These are phyloP conservation scores for Lutjanus argentimaculatus DNA, from an alignment of 2,797 vertebrate genomes.

Conservation along the genomic window DNA sequence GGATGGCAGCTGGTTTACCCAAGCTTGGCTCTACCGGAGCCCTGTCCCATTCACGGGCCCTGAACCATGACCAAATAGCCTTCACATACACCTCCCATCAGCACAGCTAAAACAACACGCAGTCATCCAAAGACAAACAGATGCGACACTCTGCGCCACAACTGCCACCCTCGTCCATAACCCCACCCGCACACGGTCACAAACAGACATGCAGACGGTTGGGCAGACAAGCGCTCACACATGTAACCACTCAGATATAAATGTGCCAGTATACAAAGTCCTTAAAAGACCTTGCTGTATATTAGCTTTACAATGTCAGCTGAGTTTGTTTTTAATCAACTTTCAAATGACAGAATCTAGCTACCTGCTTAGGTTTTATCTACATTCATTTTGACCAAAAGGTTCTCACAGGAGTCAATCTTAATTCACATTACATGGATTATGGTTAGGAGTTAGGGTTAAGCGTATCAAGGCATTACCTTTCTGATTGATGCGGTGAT, in stretches of 20 bases:
- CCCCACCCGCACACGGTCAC: constrained; percentile 12
- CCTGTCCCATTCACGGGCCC: constrained; percentile 71
- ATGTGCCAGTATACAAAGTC: not conserved
- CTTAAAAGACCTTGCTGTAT: constrained; percentile 4
- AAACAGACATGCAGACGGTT: constrained; percentile 22
- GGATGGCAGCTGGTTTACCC: constrained; percentile 77
- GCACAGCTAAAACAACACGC: constrained; percentile 84
- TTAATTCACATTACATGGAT: not conserved
- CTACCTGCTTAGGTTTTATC: not conserved
- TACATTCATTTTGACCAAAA: not conserved
- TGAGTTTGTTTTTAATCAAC: not conserved
- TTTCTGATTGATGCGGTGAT: constrained; percentile 8
- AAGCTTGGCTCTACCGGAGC: constrained; percentile 66
- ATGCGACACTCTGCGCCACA: constrained; percentile 66
- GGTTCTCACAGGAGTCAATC: not conserved
- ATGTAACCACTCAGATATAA: constrained; percentile 32
- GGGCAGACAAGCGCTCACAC: not conserved
- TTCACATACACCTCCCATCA: constrained; percentile 78
- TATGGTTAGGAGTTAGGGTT: too few relatives aligned
- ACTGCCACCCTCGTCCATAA: constrained; percentile 48
- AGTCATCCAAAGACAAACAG: constrained; percentile 81
- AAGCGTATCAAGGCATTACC: not conserved
- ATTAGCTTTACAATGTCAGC: not conserved
- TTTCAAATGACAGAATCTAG: not conserved
- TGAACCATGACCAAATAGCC: constrained; percentile 82